Base-by-base conservation (phyloP, 1,140 invertebrate species). In the Microvelia longipes region DNA sequence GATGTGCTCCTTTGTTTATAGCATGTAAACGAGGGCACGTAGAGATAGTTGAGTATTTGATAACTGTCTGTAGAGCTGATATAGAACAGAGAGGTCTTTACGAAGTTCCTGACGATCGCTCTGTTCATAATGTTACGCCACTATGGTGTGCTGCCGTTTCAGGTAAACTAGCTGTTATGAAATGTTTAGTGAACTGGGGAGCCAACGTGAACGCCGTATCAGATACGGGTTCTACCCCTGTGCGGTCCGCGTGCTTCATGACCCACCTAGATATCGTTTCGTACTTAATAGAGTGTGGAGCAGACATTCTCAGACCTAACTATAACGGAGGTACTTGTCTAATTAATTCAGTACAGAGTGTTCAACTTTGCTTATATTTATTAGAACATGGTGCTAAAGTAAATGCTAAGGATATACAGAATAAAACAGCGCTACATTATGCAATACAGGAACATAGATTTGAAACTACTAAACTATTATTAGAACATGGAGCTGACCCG, bases 101-200 rank as follows among this genome's bases (percentile, higher is more conserved):
- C 75, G 88, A 90, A 79, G 86, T 87, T 11, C 84, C 84, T 0
- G 85, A 88, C 75, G 87, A 88, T 73, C 80, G 85, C 73, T 87
- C 89, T 30, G 85, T 88, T 27, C 91, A 94, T 80, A 85, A 83
- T 75, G 92, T 94, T 0, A 93, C 93, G 0, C 92, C 93, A 15
- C 79, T 96, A n/a, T 96, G 92, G 93, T 94, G 91, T 81, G 92
- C 93, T 15, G 89, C 93, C 2, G 93, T 96, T 2, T 89, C 90
- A n/a, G 92, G 92, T 19, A 87, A 88, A 73, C 76, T 94, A 15
- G 81, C 83, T 63, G 89, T 94, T 69, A 86, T 96, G 25, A 86
- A 88, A 75, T 87, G 86, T 78, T 81, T 97, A 28, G 84, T 93
- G 2, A 81, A 86, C 28, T 84, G 91, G 76, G 91, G 91, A 64